A percentile compares a stretch with the other conserved stretches of the same genome.
Evolutionary conservation across 2,888 invertebrate genomes (phyloP).

Genomic region (Ligdia adustata): DNA sequence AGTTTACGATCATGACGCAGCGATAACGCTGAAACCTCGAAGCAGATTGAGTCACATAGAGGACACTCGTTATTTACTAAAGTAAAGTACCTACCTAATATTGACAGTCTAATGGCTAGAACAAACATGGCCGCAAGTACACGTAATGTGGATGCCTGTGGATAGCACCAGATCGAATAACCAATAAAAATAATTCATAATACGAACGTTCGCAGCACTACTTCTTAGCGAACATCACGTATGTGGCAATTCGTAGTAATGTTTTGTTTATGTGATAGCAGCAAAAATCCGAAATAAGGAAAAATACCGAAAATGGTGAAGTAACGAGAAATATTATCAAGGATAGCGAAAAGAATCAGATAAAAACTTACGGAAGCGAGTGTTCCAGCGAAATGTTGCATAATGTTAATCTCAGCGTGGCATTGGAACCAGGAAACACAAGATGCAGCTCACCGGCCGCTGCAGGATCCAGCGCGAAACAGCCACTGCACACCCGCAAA

Average conservation of each 20-base stretch:
- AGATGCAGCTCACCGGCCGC: conserved; percentile 41
- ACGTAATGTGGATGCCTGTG: conserved; percentile 45
- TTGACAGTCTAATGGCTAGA: conserved; percentile 60
- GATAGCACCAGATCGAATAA: conserved; percentile 32
- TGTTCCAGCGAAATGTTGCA: conserved; percentile 62
- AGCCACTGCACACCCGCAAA: conserved; percentile 7
- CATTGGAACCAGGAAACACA: conserved; percentile 54
- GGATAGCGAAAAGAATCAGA: conserved; percentile 26
- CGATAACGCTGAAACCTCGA: conserved; percentile 49
- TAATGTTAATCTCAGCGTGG: conserved; percentile 59
- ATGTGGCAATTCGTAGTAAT: not conserved
- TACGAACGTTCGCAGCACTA: not conserved
- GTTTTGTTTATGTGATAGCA: not conserved
- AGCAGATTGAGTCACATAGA: conserved; percentile 54
- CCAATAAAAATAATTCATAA: conserved; percentile 6
- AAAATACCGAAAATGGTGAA: not conserved
- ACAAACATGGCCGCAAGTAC: conserved; percentile 64
- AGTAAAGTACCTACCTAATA: too few relatives aligned
- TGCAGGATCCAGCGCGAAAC: conserved; percentile 38
- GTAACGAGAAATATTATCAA: not conserved
- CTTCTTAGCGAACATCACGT: conserved; percentile 13
- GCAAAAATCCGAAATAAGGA: not conserved
- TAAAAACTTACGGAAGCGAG: conserved; percentile 59
- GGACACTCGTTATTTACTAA: conserved; percentile 50
- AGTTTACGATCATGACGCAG: conserved; percentile 38